Conservation (phyloP, 2,113 vertebrate species). For the Calyptommatus sinebrachiatus region DNA sequence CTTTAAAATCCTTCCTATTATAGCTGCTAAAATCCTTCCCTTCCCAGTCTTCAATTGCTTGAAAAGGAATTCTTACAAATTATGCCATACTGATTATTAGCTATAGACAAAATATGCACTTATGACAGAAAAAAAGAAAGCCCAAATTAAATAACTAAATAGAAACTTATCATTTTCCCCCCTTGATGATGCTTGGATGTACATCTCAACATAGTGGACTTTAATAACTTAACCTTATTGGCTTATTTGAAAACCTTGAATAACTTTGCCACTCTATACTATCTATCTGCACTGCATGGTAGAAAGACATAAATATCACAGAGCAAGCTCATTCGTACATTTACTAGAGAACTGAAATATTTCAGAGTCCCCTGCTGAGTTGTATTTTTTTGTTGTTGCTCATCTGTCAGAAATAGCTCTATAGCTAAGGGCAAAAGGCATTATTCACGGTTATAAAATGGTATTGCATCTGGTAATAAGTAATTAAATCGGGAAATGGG, state of each 20-base stretch:
- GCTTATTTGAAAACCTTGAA: background rate
- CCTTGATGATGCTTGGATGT: background rate
- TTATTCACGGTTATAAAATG: constrained; percentile 59
- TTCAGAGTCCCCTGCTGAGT: constrained; percentile 21
- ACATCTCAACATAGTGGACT: background rate
- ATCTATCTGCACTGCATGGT: background rate
- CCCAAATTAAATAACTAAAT: background rate
- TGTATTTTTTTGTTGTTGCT: constrained; percentile 31
- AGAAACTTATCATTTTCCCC: background rate
- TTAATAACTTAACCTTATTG: background rate
- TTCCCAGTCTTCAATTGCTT: background rate
- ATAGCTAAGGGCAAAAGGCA: constrained; percentile 52
- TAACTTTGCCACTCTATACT: background rate
- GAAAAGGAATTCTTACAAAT: background rate
- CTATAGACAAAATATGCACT: background rate
- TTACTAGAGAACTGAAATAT: constrained; percentile 38
- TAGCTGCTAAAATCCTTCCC: background rate
- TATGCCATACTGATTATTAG: background rate
- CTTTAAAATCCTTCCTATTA: background rate
- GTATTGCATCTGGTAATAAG: constrained; percentile 60
- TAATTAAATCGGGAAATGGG: constrained; percentile 59
- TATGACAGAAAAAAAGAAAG: background rate
- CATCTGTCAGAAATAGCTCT: constrained; percentile 57
- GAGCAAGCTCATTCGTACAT: constrained; percentile 13
- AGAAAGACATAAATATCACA: constrained; percentile 18